Evolutionary conservation across 2,113 vertebrate species (phyloP).

Genomic region (Tachycineta bicolor): DNA sequence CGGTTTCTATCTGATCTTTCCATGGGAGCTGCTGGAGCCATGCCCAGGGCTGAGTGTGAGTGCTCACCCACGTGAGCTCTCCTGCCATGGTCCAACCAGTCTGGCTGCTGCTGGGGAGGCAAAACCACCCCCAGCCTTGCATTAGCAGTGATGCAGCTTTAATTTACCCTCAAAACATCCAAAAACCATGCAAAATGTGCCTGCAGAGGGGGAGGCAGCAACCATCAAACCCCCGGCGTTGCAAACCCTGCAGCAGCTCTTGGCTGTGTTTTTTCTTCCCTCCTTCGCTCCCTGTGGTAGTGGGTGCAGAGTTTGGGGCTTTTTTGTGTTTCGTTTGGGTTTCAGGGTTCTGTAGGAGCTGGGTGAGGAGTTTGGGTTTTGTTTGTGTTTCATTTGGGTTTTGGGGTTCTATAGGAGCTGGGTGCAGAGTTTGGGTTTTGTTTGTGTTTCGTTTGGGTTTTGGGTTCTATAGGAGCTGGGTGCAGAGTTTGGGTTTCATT

Average conservation of each 20-base stretch:
- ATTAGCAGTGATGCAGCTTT: background rate
- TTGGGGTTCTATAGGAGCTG: rapidly evolving
- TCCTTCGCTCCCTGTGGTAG: rapidly evolving
- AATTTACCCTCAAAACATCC: background rate
- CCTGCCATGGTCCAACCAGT: background rate
- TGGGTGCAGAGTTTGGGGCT: background rate
- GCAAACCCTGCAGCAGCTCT: background rate
- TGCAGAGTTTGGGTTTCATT: background rate
- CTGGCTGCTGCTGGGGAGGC: background rate
- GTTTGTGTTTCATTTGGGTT: background rate
- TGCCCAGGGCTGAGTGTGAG: background rate
- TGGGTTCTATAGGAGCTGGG: background rate
- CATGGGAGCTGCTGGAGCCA: background rate
- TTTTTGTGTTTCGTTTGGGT: background rate
- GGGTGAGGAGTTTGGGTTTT: background rate
- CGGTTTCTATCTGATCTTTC: background rate
- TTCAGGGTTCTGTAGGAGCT: background rate
- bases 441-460: no score
- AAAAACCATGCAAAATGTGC: background rate
- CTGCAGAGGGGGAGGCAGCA: background rate
- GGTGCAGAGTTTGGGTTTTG: background rate
- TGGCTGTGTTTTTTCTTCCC: background rate
- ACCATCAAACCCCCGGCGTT: background rate
- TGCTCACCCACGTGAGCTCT: background rate
- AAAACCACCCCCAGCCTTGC: background rate